A percentile compares a stretch with the other conserved stretches of the same genome.
These are phyloP conservation scores for Cryptus armator DNA, from an alignment of 2,888 invertebrate genomes.

Conservation along the genomic window DNA sequence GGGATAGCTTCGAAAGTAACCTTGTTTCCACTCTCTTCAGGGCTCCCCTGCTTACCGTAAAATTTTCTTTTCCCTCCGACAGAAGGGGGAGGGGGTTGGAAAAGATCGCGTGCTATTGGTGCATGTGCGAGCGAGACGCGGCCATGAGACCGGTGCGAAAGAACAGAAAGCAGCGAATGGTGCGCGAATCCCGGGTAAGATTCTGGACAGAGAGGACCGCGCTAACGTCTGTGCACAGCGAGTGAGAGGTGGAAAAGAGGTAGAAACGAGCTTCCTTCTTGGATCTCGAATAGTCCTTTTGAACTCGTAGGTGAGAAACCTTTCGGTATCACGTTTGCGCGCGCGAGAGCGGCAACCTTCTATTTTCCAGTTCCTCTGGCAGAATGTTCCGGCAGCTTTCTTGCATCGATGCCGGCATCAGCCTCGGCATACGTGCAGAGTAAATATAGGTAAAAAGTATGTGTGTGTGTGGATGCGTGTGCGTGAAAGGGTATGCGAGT, in stretches of 20 bases:
- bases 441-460: neutral
- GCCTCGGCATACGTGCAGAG: neutral
- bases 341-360: constrained; percentile 8
- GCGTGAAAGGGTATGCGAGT: neutral
- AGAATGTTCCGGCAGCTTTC: constrained; percentile 39
- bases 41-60: constrained; percentile 62
- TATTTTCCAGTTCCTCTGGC: constrained; percentile 8
- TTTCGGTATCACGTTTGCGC: constrained; percentile 48
- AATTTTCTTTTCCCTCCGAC: constrained; percentile 61
- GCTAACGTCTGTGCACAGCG: neutral
- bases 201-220: neutral
- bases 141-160: constrained; percentile 28
- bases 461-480: neutral
- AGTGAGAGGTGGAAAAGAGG: constrained; percentile 15
- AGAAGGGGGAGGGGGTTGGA: neutral
- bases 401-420: constrained; percentile 10
- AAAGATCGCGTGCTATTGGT: constrained; percentile 50
- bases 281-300: constrained; percentile 44
- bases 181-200: neutral
- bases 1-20: constrained; percentile 56
- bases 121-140: neutral
- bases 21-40: constrained; percentile 62
- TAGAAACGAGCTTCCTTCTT: constrained; percentile 49
- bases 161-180: constrained; percentile 3
- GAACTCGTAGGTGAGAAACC: constrained; percentile 32